phyloP scores from a whole-genome alignment of 2,888 invertebrate genomes.

The Drosophila phalerata region DNA sequence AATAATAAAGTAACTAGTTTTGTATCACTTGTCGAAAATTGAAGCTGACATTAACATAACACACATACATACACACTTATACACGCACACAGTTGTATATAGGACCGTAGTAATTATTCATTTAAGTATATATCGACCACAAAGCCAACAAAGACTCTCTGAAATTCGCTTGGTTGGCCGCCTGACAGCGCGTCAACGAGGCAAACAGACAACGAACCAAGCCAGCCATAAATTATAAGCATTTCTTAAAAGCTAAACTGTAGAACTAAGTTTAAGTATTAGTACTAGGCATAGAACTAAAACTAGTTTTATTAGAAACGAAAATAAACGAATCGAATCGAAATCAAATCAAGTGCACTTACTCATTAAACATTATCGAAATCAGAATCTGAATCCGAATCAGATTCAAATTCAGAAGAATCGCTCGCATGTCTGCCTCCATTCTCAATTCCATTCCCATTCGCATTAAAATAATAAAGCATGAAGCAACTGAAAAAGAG shows the following conservation, averaged over 20 bases:
- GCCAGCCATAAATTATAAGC: conserved; percentile 84
- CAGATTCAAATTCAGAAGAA: neutral
- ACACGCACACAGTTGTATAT: conserved; percentile 25
- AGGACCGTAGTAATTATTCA: conserved; percentile 32
- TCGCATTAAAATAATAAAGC: conserved; percentile 23
- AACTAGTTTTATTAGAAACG: conserved; percentile 53
- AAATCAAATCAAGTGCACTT: conserved; percentile 66
- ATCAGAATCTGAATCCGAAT: conserved; percentile 18
- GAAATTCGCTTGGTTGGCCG: conserved; percentile 66
- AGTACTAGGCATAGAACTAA: conserved; percentile 44
- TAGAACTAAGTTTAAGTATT: conserved; percentile 31
- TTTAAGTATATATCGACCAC: conserved; percentile 68
- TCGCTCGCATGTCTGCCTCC: conserved; percentile 58
- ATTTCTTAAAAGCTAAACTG: conserved; percentile 63
- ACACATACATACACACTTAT: conserved; percentile 19
- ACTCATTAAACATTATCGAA: conserved; percentile 53
- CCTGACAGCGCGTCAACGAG: conserved; percentile 38
- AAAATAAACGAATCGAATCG: conserved; percentile 8
- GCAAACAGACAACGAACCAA: conserved; percentile 49
- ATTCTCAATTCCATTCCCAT: conserved; percentile 30
- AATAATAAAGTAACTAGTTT: no score
- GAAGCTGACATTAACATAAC: conserved; percentile 13
- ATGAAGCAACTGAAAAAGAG: conserved; percentile 28
- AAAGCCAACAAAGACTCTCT: conserved; percentile 86
- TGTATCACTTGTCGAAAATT: neutral